These are phyloP conservation scores for Dipodomys spectabilis DNA, from an alignment of 2,113 vertebrate genomes.

Conservation along the genomic window DNA sequence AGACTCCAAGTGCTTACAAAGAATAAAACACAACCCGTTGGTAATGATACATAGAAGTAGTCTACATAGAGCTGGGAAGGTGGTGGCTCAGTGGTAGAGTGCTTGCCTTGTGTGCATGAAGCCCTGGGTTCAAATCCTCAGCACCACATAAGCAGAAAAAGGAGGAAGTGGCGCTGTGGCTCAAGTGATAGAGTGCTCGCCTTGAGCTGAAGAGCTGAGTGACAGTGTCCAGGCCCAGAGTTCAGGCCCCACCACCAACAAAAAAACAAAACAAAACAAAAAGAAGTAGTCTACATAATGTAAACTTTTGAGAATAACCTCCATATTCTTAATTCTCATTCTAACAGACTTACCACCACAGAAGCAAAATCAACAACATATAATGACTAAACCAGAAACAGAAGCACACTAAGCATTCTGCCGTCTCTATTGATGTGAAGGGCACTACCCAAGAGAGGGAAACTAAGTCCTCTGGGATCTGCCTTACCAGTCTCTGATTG, in stretches of 20 bases:
- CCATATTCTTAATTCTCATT: constrained; percentile 1
- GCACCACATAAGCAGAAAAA: no score
- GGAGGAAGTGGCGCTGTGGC: no score
- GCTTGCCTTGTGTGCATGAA: no score
- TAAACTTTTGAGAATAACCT: background rate
- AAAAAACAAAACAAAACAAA: no score
- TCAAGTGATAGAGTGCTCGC: no score
- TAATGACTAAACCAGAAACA: background rate
- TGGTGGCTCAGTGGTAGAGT: no score
- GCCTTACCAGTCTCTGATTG: background rate
- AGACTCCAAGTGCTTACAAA: background rate
- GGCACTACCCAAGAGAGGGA: background rate
- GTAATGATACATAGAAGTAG: background rate
- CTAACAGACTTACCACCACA: background rate
- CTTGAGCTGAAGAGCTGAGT: no score
- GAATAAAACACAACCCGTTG: background rate
- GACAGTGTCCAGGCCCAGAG: no score
- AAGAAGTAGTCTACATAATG: background rate
- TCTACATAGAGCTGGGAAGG: no score
- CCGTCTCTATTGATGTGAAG: background rate
- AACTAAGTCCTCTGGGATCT: background rate
- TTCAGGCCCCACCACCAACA: no score
- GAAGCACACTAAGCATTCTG: background rate
- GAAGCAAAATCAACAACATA: background rate
- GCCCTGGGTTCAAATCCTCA: no score